A percentile compares a stretch with the other conserved stretches of the same genome.
Conservation (phyloP, 1,140 invertebrate species). For the Dreissena rostriformis region DNA sequence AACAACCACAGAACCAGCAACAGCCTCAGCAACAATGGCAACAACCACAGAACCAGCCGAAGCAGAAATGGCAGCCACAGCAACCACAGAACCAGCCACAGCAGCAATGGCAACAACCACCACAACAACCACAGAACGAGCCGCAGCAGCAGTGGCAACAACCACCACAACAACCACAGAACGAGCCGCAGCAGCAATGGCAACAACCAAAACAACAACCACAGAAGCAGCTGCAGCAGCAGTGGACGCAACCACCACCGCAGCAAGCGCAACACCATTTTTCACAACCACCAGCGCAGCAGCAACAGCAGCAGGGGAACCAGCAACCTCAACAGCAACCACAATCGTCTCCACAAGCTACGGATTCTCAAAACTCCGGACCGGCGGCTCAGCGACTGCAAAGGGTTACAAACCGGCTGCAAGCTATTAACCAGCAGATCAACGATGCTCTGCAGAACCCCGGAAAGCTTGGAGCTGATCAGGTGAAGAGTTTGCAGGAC, state of each 20-base stretch:
- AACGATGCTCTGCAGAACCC: not conserved
- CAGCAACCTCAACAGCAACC: not conserved
- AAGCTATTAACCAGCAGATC: not conserved
- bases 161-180: not conserved
- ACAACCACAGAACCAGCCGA: not conserved
- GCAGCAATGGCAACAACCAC: not conserved
- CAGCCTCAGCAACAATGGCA: not conserved
- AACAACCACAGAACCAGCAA: not conserved
- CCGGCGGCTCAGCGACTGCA: not conserved
- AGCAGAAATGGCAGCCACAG: not conserved
- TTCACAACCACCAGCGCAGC: not conserved
- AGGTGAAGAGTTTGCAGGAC: not conserved
- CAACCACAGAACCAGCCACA: conserved; percentile 1
- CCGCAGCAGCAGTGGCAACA: not conserved
- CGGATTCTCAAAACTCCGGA: not conserved
- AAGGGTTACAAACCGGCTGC: not conserved
- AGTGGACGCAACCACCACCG: not conserved
- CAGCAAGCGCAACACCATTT: not conserved
- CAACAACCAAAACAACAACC: not conserved
- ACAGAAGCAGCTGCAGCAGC: not conserved
- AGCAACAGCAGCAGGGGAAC: not conserved
- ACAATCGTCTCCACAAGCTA: not conserved
- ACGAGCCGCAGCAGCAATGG: not conserved
- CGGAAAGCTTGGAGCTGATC: not conserved
- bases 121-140: not conserved